Conservation (phyloP, 2,113 vertebrate species). For the Engraulis encrasicolus region DNA sequence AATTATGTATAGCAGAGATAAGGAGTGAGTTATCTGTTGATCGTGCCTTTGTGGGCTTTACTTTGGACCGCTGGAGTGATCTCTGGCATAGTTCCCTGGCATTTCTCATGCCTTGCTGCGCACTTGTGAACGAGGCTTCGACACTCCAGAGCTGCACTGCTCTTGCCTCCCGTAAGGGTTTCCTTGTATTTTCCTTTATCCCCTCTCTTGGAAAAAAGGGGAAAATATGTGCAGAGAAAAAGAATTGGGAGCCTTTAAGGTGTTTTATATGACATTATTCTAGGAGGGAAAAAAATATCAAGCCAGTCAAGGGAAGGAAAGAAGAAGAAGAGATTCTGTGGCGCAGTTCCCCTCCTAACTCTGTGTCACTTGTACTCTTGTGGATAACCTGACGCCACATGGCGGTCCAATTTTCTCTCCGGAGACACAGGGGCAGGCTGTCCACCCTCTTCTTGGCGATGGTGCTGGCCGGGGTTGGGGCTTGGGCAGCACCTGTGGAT, state of each 20-base stretch:
- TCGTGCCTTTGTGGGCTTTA: background rate
- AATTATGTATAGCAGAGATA: background rate
- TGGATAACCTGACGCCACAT: constrained; percentile 50
- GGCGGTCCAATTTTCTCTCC: constrained; percentile 46
- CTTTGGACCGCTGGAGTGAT: background rate
- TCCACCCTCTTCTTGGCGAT: background rate
- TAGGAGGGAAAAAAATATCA: background rate
- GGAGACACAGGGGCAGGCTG: background rate
- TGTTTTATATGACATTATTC: background rate
- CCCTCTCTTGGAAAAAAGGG: background rate
- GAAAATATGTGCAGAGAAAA: background rate
- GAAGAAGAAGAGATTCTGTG: background rate
- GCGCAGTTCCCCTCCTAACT: background rate
- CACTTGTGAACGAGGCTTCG: background rate
- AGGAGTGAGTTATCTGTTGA: background rate
- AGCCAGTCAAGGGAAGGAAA: background rate
- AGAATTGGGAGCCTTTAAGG: background rate
- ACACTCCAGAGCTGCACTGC: background rate
- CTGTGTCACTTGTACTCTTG: background rate
- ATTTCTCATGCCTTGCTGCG: background rate
- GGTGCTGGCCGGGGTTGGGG: background rate
- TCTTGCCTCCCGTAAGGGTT: background rate
- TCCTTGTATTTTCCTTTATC: background rate
- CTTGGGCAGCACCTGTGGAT: no score
- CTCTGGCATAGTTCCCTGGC: background rate